Evolutionary conservation across 2,113 vertebrate genomes (phyloP).

Genomic region (Pachyramphus minor): DNA sequence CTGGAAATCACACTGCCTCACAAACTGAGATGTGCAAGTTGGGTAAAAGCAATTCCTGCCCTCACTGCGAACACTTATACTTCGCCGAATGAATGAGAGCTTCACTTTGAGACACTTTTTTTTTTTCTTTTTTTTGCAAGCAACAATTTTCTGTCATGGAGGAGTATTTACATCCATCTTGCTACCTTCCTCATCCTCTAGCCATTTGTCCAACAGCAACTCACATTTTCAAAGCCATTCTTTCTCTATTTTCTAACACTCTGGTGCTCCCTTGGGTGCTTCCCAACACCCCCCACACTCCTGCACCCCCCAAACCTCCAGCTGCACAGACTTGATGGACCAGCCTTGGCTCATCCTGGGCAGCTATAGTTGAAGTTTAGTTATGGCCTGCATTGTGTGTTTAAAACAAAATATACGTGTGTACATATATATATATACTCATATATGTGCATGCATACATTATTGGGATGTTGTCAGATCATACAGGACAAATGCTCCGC

Average conservation of each 20-base stretch:
- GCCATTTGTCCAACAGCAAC: background rate
- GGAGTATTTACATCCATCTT: background rate
- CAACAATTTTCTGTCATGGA: background rate
- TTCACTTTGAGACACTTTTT: background rate
- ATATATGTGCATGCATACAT: background rate
- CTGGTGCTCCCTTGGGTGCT: background rate
- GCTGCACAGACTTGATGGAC: background rate
- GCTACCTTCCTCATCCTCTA: background rate
- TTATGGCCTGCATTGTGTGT: background rate
- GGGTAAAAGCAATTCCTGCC: background rate
- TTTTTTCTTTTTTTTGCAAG: background rate
- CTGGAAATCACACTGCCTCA: background rate
- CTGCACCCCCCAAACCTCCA: background rate
- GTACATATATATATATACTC: background rate
- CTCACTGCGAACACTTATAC: rapidly evolving
- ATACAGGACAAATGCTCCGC: background rate
- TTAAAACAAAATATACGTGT: background rate
- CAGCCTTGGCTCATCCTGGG: background rate
- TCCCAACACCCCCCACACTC: no score
- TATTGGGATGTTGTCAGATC: background rate
- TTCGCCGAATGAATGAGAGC: background rate
- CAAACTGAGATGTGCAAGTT: background rate
- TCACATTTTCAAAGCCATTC: background rate
- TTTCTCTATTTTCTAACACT: background rate
- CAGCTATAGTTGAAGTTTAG: background rate